Evolutionary conservation across 2,888 invertebrate genomes (phyloP).

Genomic region (Tiphia femorata): DNA sequence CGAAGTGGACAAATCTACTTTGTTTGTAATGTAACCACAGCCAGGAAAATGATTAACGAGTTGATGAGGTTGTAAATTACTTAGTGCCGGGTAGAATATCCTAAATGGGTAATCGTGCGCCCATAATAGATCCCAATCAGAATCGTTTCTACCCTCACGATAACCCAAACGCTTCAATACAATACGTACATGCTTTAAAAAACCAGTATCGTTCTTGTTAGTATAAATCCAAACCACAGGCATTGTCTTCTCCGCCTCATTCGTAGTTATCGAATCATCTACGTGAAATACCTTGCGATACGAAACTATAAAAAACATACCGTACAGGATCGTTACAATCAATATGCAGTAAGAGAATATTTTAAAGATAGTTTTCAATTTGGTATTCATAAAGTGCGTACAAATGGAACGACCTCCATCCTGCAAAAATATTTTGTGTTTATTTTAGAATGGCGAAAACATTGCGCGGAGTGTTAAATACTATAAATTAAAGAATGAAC

Average conservation of each 20-base stretch:
- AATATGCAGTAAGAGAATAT: constrained; percentile 46
- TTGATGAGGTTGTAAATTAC: constrained; percentile 78
- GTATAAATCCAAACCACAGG: constrained; percentile 76
- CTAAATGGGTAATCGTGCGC: constrained; percentile 93
- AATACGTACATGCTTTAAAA: constrained; percentile 84
- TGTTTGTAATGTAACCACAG: constrained; percentile 92
- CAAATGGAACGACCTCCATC: constrained; percentile 9
- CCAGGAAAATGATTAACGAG: constrained; percentile 95
- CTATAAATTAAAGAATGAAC: background rate
- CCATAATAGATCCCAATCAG: constrained; percentile 92
- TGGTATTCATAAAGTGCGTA: constrained; percentile 42
- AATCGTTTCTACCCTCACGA: constrained; percentile 71
- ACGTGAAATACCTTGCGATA: constrained; percentile 36
- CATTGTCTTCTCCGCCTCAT: constrained; percentile 35
- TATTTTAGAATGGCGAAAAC: no score
- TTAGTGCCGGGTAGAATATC: constrained; percentile 71
- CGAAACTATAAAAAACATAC: constrained; percentile 41
- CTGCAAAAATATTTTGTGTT: constrained; percentile 28
- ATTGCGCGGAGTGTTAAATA: no score
- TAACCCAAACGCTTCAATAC: constrained; percentile 85
- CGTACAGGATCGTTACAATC: constrained; percentile 49
- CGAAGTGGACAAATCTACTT: constrained; percentile 88
- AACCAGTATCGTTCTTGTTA: constrained; percentile 73
- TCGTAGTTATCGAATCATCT: background rate
- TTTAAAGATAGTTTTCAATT: constrained; percentile 52